A percentile compares a stretch with the other conserved stretches of the same genome.
phyloP scores from a whole-genome alignment of 2,797 vertebrate genomes.

The Ctenosaura bakeri region DNA sequence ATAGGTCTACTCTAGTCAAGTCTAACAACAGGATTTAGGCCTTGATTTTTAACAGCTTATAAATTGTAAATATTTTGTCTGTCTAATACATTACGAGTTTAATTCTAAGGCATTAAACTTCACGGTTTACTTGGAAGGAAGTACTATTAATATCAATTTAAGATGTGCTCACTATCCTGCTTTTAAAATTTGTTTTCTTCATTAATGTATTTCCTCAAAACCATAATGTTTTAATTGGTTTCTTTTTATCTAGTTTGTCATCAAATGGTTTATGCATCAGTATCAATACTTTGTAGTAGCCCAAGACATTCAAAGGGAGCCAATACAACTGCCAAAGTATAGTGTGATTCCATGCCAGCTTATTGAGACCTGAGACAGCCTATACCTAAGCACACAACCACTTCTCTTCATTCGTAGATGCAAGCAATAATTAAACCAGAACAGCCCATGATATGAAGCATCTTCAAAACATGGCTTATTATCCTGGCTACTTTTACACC shows the following conservation, averaged over 20 bases:
- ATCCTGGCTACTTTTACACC: not conserved
- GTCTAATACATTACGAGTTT: not conserved
- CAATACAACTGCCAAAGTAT: too few species aligned
- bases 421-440: not conserved
- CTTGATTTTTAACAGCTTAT: not conserved
- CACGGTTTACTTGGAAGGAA: not conserved
- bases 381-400: not conserved
- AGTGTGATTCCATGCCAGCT: not conserved
- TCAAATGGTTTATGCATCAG: too few species aligned
- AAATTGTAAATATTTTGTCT: not conserved
- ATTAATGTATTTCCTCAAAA: not conserved
- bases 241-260: not conserved
- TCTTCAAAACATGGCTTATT: not conserved
- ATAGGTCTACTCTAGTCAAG: too few species aligned
- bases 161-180: not conserved
- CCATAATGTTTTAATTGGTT: not conserved
- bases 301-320: too few species aligned
- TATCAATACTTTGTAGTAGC: too few species aligned
- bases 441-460: not conserved
- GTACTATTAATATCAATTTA: not conserved
- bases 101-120: not conserved
- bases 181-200: not conserved
- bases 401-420: not conserved
- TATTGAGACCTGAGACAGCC: not conserved
- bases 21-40: too few species aligned